Conservation (phyloP, 2,888 invertebrate species). For the Chrysodeixis includens region DNA sequence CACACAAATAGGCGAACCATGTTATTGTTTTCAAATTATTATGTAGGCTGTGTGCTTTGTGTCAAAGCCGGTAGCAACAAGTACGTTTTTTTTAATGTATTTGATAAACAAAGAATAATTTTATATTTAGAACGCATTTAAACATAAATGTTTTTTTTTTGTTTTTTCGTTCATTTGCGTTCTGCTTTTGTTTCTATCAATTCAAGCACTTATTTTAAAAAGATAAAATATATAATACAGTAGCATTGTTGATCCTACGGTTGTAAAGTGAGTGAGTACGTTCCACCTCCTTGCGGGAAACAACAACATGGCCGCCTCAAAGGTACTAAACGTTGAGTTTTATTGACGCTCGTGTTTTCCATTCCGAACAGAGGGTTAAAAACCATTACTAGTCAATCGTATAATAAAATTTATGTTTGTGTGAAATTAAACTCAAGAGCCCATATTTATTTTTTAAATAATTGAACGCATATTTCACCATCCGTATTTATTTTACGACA, state of each 20-base stretch:
- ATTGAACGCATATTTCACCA: too few species aligned
- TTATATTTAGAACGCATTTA: too few species aligned
- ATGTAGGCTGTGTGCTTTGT: neutral
- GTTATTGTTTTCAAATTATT: neutral
- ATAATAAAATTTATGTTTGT: neutral
- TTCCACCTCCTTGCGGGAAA: constrained; percentile 22
- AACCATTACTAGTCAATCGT: constrained; percentile 8
- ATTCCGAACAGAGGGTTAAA: neutral
- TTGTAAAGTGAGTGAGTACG: constrained; percentile 19
- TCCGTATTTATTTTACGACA: neutral
- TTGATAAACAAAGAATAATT: too few species aligned
- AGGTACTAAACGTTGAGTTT: constrained; percentile 19
- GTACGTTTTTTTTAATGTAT: too few species aligned
- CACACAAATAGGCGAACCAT: constrained; percentile 12
- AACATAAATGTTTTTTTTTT: too few species aligned
- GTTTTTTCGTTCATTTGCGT: too few species aligned
- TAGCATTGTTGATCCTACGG: neutral
- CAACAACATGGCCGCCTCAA: constrained; percentile 43
- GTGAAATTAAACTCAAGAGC: neutral
- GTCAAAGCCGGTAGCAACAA: too few species aligned
- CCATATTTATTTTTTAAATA: neutral
- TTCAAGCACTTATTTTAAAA: neutral
- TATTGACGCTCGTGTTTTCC: constrained; percentile 38
- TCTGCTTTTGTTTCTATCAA: neutral
- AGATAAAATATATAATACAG: too few species aligned